Percentiles rank a stretch among this genome's conserved stretches.
Evolutionary conservation across 1,140 invertebrate species (phyloP).

Genomic region (Caenorhabditis elegans): DNA sequence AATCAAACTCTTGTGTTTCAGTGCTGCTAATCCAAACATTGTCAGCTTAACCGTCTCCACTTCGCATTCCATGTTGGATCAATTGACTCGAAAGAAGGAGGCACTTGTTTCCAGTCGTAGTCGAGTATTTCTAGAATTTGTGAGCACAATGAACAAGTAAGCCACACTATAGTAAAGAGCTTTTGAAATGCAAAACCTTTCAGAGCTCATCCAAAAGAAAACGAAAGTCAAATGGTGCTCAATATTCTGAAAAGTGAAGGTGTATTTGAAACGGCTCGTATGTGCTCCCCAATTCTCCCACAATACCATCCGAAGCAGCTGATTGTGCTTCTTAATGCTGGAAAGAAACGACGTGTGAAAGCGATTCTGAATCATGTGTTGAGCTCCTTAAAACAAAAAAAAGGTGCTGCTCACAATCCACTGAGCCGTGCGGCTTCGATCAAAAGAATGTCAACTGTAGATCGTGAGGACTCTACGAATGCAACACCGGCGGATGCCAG

Average conservation of each 20-base stretch:
- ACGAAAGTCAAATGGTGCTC: slow-evolving; percentile 42
- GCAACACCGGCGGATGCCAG: slow-evolving; percentile 71
- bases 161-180: neutral
- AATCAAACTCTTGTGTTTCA: neutral
- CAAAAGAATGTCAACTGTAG: slow-evolving; percentile 66
- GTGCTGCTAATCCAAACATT: slow-evolving; percentile 37
- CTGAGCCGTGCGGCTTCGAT: slow-evolving; percentile 50
- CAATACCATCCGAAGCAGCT: slow-evolving; percentile 98
- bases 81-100: slow-evolving; percentile 46
- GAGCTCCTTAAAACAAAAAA: slow-evolving; percentile 67
- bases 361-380: slow-evolving; percentile 95
- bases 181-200: neutral
- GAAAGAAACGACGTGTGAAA: slow-evolving; percentile 94
- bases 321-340: slow-evolving; percentile 96
- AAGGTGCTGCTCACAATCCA: slow-evolving; percentile 35
- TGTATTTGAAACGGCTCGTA: slow-evolving; percentile 90
- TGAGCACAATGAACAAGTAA: slow-evolving; percentile 8
- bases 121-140: slow-evolving; percentile 10
- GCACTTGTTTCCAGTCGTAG: slow-evolving; percentile 24
- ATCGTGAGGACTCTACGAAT: slow-evolving; percentile 73
- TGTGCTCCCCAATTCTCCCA: slow-evolving; percentile 93
- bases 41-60: slow-evolving; percentile 50
- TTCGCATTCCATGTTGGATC: slow-evolving; percentile 61
- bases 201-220: slow-evolving; percentile 9
- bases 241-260: slow-evolving; percentile 70